phyloP scores from a whole-genome alignment of 1,140 invertebrate genomes.

The Kradibia gibbosae region DNA sequence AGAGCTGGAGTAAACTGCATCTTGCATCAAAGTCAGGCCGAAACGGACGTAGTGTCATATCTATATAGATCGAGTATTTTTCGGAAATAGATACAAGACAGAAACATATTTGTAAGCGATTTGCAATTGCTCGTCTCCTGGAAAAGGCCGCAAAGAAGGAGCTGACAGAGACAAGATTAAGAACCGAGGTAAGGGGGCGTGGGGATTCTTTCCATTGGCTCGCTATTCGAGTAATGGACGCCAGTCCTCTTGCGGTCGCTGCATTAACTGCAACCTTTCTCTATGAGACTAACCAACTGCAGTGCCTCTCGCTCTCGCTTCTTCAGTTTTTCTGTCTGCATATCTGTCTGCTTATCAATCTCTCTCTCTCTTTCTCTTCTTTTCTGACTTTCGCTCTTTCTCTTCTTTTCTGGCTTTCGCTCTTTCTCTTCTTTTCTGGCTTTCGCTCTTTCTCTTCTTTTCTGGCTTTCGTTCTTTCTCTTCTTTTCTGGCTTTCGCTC shows the following conservation, averaged over 20 bases:
- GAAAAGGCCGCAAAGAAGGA: not conserved
- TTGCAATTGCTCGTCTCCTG: conserved; percentile 33
- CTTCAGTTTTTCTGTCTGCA: conserved; percentile 37
- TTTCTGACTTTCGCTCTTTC: no score
- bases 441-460: no score
- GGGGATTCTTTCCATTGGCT: conserved; percentile 72
- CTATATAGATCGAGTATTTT: not conserved
- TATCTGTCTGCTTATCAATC: not conserved
- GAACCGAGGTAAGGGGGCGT: conserved; percentile 64
- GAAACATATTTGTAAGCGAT: conserved; percentile 44
- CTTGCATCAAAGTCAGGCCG: no score
- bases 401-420: no score
- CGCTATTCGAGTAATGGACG: conserved; percentile 72
- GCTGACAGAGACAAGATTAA: conserved; percentile 21
- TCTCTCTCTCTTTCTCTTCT: conserved; percentile 42
- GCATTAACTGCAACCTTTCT: conserved; percentile 20
- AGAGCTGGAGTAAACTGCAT: no score
- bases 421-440: no score
- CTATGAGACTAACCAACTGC: not conserved
- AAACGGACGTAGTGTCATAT: no score
- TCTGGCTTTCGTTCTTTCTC: no score
- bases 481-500: no score
- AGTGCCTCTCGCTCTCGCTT: not conserved
- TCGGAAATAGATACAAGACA: not conserved
- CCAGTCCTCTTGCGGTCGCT: conserved; percentile 58